Evolutionary conservation across 2,888 invertebrate genomes (phyloP).

Genomic region (Acanthosepion lycidas): DNA sequence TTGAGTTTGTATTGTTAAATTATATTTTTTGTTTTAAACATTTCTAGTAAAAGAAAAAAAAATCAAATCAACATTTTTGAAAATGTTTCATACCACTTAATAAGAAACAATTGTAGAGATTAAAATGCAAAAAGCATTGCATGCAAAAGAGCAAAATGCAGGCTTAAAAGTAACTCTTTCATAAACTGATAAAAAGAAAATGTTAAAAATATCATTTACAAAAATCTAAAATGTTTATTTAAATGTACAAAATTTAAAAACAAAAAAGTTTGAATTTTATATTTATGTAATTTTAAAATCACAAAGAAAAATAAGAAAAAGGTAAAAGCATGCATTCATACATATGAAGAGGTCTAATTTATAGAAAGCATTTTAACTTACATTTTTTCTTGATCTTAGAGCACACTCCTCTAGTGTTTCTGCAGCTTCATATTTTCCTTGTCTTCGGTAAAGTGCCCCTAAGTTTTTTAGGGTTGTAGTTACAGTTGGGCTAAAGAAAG

Average conservation of each 20-base stretch:
- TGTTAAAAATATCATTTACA: neutral
- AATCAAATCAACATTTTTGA: too few relatives aligned
- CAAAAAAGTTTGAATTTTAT: neutral
- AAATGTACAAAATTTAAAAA: neutral
- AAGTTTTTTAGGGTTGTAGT: constrained; percentile 97
- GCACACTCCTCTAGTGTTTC: constrained; percentile 99
- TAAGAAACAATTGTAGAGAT: neutral
- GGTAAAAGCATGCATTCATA: constrained; percentile 46
- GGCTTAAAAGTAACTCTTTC: neutral
- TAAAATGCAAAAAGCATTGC: constrained; percentile 6
- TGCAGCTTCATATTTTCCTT: constrained; percentile 99
- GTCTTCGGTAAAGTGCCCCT: constrained; percentile 96
- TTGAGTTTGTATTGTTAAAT: neutral
- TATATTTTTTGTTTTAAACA: neutral
- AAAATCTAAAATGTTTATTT: neutral
- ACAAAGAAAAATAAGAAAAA: constrained; percentile 43
- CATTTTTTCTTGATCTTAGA: constrained; percentile 95
- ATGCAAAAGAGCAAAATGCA: constrained; percentile 24
- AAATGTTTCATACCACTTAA: neutral
- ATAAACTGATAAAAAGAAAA: neutral
- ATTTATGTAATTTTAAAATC: neutral
- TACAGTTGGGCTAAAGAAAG: constrained; percentile 70
- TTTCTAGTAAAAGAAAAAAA: neutral
- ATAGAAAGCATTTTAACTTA: constrained; percentile 71
- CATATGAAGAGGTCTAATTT: neutral